Percentiles rank a stretch among this genome's conserved stretches.
Conservation (phyloP, 2,888 invertebrate species). For the Mycalesis mineus region DNA sequence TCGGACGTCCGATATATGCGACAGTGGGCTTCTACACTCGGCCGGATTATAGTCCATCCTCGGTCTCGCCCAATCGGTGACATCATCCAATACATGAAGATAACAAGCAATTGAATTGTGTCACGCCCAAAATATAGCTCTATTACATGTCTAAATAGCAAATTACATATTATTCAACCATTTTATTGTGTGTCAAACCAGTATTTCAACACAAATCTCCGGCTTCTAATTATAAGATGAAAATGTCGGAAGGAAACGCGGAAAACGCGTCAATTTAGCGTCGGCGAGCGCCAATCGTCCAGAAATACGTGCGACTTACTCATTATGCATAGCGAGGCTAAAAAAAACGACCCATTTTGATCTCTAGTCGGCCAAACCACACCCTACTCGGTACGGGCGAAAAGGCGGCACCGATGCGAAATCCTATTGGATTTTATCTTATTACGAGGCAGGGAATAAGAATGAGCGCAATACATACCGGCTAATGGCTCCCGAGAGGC, state of each 20-base stretch:
- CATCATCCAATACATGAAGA: slow-evolving; percentile 66
- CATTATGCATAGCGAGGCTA: slow-evolving; percentile 35
- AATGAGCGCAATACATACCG: slow-evolving; percentile 57
- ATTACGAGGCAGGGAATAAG: slow-evolving; percentile 43
- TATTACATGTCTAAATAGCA: slow-evolving; percentile 24
- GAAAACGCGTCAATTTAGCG: slow-evolving; percentile 27
- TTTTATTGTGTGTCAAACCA: neutral
- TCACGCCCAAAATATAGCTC: slow-evolving; percentile 54
- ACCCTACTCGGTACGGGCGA: slow-evolving; percentile 47
- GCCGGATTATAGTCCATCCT: slow-evolving; percentile 52
- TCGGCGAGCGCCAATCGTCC: slow-evolving; percentile 31
- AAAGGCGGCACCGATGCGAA: slow-evolving; percentile 27
- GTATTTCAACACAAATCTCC: slow-evolving; percentile 1
- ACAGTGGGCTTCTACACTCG: slow-evolving; percentile 23
- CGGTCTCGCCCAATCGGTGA: slow-evolving; percentile 52
- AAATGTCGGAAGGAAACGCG: slow-evolving; percentile 24
- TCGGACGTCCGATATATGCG: slow-evolving; percentile 8
- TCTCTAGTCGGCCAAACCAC: slow-evolving; percentile 51
- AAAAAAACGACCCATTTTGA: slow-evolving; percentile 56
- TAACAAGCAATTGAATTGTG: slow-evolving; percentile 61
- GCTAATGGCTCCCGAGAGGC: slow-evolving; percentile 54
- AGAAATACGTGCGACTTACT: slow-evolving; percentile 37
- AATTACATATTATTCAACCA: slow-evolving; percentile 23
- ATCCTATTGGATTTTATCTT: slow-evolving; percentile 41
- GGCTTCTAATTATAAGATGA: slow-evolving; percentile 7